Base-by-base conservation (phyloP, 2,113 vertebrate genomes). In the Carettochelys insculpta region DNA sequence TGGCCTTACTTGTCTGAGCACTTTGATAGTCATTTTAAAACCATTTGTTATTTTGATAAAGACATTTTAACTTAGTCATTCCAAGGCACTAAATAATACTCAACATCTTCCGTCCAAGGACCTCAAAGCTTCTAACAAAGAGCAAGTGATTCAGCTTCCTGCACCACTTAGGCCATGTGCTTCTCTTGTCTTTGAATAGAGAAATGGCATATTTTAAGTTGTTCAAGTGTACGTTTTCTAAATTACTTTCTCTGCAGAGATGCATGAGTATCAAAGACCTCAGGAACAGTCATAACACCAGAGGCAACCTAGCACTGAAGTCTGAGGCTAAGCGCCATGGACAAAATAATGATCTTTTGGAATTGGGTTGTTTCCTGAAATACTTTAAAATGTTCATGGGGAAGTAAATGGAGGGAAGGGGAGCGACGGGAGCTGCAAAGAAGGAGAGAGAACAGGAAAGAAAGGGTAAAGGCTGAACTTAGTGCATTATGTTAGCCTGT, bases 131-230 rank as follows among this genome's bases (percentile, higher is more conserved):
- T 95, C 92, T 86, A 89, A 87, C 89, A 93, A 85, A 56, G 90
- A 92, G 95, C 92, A 95, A 94, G 89, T 94, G 94, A 95, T 89
- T 96, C 92, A 95, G 78, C 87, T 83, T 87, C 8, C 43, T 45
- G 41, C 22, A 75, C 14, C 13, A 45, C 13, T 38, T 43, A 75
- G 38, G 25, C 25, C 41, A 16, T 75, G 22, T 27, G 68, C 41
- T 73, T 73, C 11, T 24, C 41, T 25, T 43, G 68, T 43, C 68
- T 43, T 41, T 45, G 71, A 27, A 45, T 29, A 75, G 41, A 75
- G 41, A 75, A 43, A 45, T 43, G 41, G 14, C 41, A 73, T 45
- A 25, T 43, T 45, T 75, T 75, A 75, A 75, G 24, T 14, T 45
- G 71, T 43, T 19, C 41, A 27, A 43, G 10, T 3, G 71, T 14